Conservation (phyloP, 2,113 vertebrate species). For the Platichthys stellatus region DNA sequence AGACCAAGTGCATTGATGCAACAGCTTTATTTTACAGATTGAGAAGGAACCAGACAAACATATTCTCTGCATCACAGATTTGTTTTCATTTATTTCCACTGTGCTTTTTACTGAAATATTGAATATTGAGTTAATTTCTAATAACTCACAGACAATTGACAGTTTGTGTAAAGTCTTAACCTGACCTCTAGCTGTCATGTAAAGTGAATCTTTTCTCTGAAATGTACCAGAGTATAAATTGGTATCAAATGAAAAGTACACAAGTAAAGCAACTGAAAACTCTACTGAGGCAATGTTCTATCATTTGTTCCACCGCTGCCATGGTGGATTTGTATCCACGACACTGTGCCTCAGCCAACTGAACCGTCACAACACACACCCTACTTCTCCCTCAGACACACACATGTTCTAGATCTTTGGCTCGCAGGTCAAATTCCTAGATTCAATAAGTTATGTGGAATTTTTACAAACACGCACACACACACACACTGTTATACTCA, state of each 20-base stretch:
- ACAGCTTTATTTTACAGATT: too few relatives aligned
- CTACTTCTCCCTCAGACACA: conserved; percentile 7
- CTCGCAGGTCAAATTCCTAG: conserved; percentile 1
- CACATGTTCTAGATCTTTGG: neutral
- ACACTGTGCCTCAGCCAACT: conserved; percentile 7
- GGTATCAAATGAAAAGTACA: neutral
- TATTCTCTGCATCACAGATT: too few relatives aligned
- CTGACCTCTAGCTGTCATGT: too few relatives aligned
- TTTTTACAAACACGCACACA: neutral
- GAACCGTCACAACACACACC: conserved; percentile 7
- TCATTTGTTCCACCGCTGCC: neutral
- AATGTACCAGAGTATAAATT: neutral
- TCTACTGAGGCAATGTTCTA: neutral
- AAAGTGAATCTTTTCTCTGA: neutral
- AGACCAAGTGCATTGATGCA: too few relatives aligned
- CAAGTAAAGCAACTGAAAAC: neutral
- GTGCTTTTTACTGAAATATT: neutral
- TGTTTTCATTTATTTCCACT: too few relatives aligned
- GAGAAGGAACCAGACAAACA: too few relatives aligned
- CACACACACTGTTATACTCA: neutral
- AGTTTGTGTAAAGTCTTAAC: too few relatives aligned
- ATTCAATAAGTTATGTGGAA: conserved; percentile 3
- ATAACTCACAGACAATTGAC: too few relatives aligned
- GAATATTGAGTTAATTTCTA: neutral
- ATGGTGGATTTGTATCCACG: conserved; percentile 1